Evolutionary conservation across 2,113 vertebrate genomes (phyloP).

Genomic region (Apaloderma vittatum): DNA sequence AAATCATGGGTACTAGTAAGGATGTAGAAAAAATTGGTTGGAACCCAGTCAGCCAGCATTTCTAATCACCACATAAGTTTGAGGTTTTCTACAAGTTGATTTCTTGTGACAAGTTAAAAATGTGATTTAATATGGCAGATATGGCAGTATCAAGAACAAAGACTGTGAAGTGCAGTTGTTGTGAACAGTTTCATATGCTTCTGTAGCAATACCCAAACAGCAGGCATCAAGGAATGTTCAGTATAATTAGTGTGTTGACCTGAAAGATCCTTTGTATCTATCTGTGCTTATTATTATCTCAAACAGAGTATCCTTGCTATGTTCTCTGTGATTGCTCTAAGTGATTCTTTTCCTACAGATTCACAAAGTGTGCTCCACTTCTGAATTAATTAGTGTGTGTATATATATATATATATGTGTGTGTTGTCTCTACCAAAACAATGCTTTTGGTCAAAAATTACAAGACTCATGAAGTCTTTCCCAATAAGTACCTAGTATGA

Average conservation of each 20-base stretch:
- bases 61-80: neutral
- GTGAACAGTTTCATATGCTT: neutral
- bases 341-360: slow-evolving; percentile 38
- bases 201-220: neutral
- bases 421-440: neutral
- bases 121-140: neutral
- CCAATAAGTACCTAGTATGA: neutral
- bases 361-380: neutral
- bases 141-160: neutral
- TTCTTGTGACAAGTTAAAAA: slow-evolving; percentile 14
- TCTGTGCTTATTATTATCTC: neutral
- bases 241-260: neutral
- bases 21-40: rapidly evolving
- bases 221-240: neutral
- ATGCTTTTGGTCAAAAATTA: neutral
- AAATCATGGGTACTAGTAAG: neutral
- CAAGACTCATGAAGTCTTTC: neutral
- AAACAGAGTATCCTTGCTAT: neutral
- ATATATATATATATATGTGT: neutral
- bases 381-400: slow-evolving; percentile 1
- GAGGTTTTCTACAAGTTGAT: neutral
- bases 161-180: neutral
- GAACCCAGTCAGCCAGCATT: neutral
- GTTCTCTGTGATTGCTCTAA: neutral
- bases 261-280: slow-evolving; percentile 16